phyloP scores from a whole-genome alignment of 2,888 invertebrate genomes.

The Dorcus hopei region DNA sequence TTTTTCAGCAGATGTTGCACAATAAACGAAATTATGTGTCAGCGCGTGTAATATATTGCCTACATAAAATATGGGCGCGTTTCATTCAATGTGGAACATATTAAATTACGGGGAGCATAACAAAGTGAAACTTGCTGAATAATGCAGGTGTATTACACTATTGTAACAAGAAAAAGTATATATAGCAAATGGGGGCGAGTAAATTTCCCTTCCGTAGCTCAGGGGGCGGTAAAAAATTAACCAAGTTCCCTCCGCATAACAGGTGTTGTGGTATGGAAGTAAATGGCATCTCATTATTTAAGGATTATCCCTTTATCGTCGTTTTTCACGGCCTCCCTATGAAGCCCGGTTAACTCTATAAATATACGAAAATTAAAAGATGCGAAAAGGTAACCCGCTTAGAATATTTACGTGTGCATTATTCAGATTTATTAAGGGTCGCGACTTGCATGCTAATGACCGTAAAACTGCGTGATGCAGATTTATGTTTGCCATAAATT shows the following conservation, averaged over 20 bases:
- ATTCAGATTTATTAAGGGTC: no score
- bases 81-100: not conserved
- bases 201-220: no score
- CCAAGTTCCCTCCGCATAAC: not conserved
- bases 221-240: not conserved
- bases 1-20: not conserved
- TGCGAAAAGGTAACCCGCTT: no score
- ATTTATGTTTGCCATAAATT: no score
- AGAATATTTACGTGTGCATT: no score
- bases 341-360: not conserved
- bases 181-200: not conserved
- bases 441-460: no score
- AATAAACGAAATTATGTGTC: not conserved
- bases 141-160: not conserved
- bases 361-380: not conserved
- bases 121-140: no score
- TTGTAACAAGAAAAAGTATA: not conserved
- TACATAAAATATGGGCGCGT: not conserved
- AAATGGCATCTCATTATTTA: conserved; percentile 1
- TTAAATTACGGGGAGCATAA: not conserved
- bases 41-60: not conserved
- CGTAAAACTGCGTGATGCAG: no score
- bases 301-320: conserved; percentile 1
- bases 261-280: not conserved
- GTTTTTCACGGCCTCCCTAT: not conserved